Evolutionary conservation across 53 echinoderm and acorn worm genomes (phyloP).

Genomic region (Henricia sp.): DNA sequence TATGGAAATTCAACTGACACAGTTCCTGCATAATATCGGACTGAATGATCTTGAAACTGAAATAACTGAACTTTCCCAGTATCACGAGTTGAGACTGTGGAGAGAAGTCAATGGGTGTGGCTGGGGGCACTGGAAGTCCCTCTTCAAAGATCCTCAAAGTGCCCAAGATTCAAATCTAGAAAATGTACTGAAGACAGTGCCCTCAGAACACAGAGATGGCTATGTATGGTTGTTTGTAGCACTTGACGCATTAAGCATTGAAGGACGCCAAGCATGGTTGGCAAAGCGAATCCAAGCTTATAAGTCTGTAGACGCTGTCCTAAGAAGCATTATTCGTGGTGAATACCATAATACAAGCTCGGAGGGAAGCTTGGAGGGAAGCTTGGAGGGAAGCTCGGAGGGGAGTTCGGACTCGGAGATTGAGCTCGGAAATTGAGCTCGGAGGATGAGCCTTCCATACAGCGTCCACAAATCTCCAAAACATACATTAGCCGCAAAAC

Average conservation of each 20-base stretch:
- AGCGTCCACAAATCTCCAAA: neutral
- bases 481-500: neutral
- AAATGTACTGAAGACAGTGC: neutral
- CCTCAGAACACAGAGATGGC: neutral
- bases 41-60: neutral
- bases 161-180: too few species aligned
- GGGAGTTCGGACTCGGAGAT: neutral
- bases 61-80: neutral
- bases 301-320: neutral
- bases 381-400: neutral
- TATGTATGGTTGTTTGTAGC: neutral
- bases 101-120: neutral
- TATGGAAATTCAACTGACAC: neutral
- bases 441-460: neutral
- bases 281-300: neutral
- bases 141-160: too few species aligned
- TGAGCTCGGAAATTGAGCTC: neutral
- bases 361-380: neutral
- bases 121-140: too few species aligned
- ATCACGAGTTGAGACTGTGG: neutral
- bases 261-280: neutral
- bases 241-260: neutral
- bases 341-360: neutral
- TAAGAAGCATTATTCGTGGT: neutral
- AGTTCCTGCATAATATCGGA: neutral